Evolutionary conservation across 2,888 invertebrate genomes (phyloP).

Genomic region (Coelopa pilipes): DNA sequence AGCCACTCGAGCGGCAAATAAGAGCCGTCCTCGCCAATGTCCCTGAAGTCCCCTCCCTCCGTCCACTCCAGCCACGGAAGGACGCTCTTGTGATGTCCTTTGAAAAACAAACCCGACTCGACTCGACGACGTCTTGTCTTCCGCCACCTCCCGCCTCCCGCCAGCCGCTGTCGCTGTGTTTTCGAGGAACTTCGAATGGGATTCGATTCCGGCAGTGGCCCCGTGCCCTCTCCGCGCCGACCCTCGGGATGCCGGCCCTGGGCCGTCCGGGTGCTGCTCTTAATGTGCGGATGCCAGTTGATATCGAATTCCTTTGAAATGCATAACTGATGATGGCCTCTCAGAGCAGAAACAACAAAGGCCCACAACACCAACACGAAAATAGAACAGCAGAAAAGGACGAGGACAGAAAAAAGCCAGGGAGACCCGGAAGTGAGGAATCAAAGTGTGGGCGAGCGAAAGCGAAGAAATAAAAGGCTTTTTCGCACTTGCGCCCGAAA

Average conservation of each 20-base stretch:
- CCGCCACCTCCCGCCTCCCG: background rate
- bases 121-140: background rate
- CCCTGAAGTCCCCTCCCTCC: background rate
- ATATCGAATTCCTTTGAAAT: conserved; percentile 8
- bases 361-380: too few relatives aligned
- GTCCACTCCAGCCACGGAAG: too few relatives aligned
- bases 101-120: background rate
- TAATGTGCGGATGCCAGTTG: conserved; percentile 6
- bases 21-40: background rate
- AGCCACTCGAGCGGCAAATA: conserved; percentile 17
- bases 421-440: background rate
- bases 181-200: too few relatives aligned
- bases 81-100: too few relatives aligned
- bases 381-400: too few relatives aligned
- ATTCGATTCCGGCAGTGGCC: too few relatives aligned
- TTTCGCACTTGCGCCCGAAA: background rate
- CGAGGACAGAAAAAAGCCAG: too few relatives aligned
- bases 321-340: background rate
- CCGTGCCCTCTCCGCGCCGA: too few relatives aligned
- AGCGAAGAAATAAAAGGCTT: background rate
- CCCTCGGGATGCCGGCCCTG: too few relatives aligned
- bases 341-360: background rate
- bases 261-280: background rate
- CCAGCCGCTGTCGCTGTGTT: background rate
- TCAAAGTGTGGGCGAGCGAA: background rate